Evolutionary conservation across 2,113 vertebrate genomes (phyloP), one percentile per base, ranked within the genome.

Genomic region (Calonectris borealis): DNA sequence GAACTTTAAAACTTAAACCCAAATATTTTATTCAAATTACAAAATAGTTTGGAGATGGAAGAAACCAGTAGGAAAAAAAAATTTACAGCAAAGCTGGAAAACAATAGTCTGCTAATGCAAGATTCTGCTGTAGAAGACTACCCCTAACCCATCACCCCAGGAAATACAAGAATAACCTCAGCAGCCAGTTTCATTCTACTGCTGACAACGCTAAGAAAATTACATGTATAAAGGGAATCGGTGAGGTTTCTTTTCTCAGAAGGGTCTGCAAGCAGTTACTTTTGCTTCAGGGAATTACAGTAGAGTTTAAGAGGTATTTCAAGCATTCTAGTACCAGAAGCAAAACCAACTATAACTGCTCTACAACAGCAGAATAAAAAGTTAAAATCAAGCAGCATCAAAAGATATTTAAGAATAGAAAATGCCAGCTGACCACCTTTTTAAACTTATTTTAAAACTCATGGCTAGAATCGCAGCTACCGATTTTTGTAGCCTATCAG

Each of bases 401-500:
- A 9, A 29, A 40, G 8, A 24, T 10, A 48, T 10, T 38, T 16
- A 31, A 52, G 34, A 32, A 46, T 0, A 76, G 49, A 52, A 84
- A 34, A 14, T 0, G 13, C 26, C 38, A 90, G 11, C 7, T 9
- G 17, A 60, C 0, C 3, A 16, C 18, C 11, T 54, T 1, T 17
- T 11, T 7, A 15, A 40, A 18, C 10, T 49, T 8, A 9, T 31
- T 54, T 31, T 12, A 27, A 77, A 61, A 32, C 11, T 19, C 1
- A 6, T 1, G 5, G 58, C 38, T 68, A 54, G 52, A 68, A 36
- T 24, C 0, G 0, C n/a, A 87, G 61, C 32, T 55, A 18, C 2
- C 6, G 36, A 46, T 5, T 46, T n/a, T 29, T 34, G 40, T 5
- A 79, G 42, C 42, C 1, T 0, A 2, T 4, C 34, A 68, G 29